Base-by-base conservation (phyloP, 35 echinoderm and acorn worm genomes). In the Ophiothrix spiculata region DNA sequence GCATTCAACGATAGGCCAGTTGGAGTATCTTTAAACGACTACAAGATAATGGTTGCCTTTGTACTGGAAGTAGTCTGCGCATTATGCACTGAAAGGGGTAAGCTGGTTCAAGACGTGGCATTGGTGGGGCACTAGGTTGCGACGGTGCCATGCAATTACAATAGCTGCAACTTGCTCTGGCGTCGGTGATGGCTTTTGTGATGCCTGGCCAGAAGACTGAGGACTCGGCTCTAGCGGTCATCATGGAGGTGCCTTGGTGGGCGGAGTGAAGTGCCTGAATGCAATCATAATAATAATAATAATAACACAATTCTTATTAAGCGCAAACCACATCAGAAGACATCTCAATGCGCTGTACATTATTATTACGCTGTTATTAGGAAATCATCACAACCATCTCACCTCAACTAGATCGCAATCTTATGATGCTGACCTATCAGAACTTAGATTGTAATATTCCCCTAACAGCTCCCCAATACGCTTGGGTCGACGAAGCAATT, bases 181-280 rank as follows among this genome's bases (percentile, higher is more conserved):
- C 39, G 17, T 16, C 64, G 11, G 25, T 38, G 1, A 38, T 80
- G 38, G 37, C 39, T 3, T 34, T n/a, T 23, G 36, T 85, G 32
- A 89, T 89, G 4, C 77, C 80, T 15, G 88, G 88, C 88, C 81
- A 90, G 74, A 91, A 91, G 12, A 91, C 23, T 10, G 84, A 91
- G 0, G 56, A 78, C 33, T 79, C 84, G 35, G 83, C 83, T 12
- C 77, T 23, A 0, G 40, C 31, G 36, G 37, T 31, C 86, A 81
- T 88, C 33, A 35, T 29, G 15, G 76, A 79, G 36, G 80, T 32
- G 13, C 85, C 85, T 45, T 79, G 85, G 75, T 87, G 74, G 19
- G 76, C 86, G 1, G 86, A 79, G 76, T 88, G 39, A 28, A 88
- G 77, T 23, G 86, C 76, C 54, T 88, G 77, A 16, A 88, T n/a